Percentiles rank a stretch among this genome's conserved stretches.
Evolutionary conservation across 2,888 invertebrate species (phyloP).

Genomic region (Ophioninae sp.): DNA sequence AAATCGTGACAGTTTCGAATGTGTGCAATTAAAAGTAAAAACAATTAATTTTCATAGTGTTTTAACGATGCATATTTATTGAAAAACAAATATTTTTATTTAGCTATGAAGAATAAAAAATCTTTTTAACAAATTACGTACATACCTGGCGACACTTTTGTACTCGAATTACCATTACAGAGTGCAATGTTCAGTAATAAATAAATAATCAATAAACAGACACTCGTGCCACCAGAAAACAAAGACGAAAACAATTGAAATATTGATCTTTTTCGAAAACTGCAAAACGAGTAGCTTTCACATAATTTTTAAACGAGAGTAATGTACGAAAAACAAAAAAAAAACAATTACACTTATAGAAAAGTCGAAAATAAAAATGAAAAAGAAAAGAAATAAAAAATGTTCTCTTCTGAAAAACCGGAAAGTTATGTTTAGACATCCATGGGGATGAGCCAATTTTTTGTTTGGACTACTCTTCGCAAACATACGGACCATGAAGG

Average conservation of each 20-base stretch:
- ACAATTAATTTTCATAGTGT: too few relatives aligned
- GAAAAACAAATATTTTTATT: background rate
- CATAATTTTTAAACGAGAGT: background rate
- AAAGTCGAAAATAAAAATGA: background rate
- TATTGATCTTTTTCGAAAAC: too few relatives aligned
- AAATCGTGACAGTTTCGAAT: too few relatives aligned
- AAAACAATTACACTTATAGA: background rate
- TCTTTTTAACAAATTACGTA: background rate
- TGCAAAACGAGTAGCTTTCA: background rate
- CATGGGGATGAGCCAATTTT: too few relatives aligned
- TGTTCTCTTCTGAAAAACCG: background rate
- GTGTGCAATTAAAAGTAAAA: too few relatives aligned
- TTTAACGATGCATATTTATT: background rate
- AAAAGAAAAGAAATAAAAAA: background rate
- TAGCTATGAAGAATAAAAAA: background rate
- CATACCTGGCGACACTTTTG: background rate
- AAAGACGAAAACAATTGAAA: too few relatives aligned
- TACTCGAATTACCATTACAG: background rate
- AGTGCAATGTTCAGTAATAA: background rate
- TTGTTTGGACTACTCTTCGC: too few relatives aligned
- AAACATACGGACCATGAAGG: background rate
- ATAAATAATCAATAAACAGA: too few relatives aligned
- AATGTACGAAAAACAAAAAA: background rate
- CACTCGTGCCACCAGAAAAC: too few relatives aligned
- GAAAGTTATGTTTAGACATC: background rate